Percentiles rank a stretch among this genome's conserved stretches.
Evolutionary conservation across 2,888 invertebrate species (phyloP).

Genomic region (Incurvaria masculella): DNA sequence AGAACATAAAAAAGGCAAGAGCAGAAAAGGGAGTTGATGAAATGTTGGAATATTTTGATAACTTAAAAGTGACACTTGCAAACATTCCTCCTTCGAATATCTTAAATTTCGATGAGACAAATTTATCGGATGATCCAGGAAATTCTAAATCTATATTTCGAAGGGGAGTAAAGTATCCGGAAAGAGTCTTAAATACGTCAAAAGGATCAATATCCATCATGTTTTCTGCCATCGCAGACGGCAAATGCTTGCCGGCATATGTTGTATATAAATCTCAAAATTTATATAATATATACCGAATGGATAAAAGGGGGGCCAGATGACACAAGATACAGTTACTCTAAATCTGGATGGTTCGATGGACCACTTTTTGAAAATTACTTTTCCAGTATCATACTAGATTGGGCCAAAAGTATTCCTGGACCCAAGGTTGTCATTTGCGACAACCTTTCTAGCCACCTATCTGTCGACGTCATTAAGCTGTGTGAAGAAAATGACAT

Average conservation of each 20-base stretch:
- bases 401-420: neutral
- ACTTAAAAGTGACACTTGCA: neutral
- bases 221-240: constrained; percentile 28
- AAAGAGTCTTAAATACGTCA: constrained; percentile 24
- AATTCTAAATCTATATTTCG: constrained; percentile 19
- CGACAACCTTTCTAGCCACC: constrained; percentile 20
- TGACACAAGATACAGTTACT: constrained; percentile 6
- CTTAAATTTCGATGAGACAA: constrained; percentile 8
- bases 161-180: constrained; percentile 26
- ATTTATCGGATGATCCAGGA: constrained; percentile 5
- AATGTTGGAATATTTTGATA: constrained; percentile 11
- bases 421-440: constrained; percentile 1
- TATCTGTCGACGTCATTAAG: constrained; percentile 12
- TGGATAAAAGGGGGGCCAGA: neutral
- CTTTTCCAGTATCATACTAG: neutral
- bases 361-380: constrained; percentile 15
- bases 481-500: constrained; percentile 20
- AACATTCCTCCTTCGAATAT: constrained; percentile 1
- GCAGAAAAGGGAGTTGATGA: constrained; percentile 14
- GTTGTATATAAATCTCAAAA: neutral
- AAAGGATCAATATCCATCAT: constrained; percentile 28
- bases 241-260: constrained; percentile 11
- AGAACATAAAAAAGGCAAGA: constrained; percentile 17
- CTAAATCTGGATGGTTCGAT: constrained; percentile 9
- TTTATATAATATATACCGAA: neutral